Evolutionary conservation across 2,888 invertebrate genomes (phyloP).

Genomic region (Microdon myrmicae): DNA sequence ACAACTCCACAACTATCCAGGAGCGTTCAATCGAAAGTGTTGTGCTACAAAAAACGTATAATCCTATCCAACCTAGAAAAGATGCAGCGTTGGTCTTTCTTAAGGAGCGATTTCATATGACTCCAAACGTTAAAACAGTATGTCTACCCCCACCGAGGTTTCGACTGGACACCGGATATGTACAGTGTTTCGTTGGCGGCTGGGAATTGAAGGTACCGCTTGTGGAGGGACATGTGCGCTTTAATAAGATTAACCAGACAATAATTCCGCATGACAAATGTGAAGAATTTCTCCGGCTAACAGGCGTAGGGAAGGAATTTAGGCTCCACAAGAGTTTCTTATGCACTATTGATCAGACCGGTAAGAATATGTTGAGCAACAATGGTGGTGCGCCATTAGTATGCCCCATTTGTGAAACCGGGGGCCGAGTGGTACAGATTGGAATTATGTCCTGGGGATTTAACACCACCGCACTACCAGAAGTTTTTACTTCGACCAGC

Average conservation of each 20-base stretch:
- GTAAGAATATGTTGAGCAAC: constrained; percentile 78
- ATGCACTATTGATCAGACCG: constrained; percentile 81
- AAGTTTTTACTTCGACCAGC: constrained; percentile 13
- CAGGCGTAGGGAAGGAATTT: constrained; percentile 76
- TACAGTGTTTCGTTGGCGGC: constrained; percentile 61
- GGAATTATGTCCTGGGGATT: constrained; percentile 84
- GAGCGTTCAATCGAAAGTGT: constrained; percentile 73
- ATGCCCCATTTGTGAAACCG: constrained; percentile 71
- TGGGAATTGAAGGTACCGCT: constrained; percentile 62
- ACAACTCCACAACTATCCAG: constrained; percentile 76
- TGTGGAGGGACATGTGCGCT: constrained; percentile 70
- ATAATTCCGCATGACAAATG: constrained; percentile 70
- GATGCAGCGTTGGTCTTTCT: constrained; percentile 80
- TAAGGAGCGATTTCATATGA: constrained; percentile 70
- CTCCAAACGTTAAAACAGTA: constrained; percentile 75
- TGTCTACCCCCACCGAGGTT: constrained; percentile 71
- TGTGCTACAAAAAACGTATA: constrained; percentile 73
- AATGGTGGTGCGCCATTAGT: constrained; percentile 85
- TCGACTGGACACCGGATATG: constrained; percentile 60
- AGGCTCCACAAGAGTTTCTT: constrained; percentile 76
- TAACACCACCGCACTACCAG: constrained; percentile 3
- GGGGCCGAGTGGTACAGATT: constrained; percentile 59
- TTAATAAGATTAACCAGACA: constrained; percentile 78
- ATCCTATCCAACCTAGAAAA: constrained; percentile 75
- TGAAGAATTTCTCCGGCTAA: constrained; percentile 70